A percentile compares a stretch with the other conserved stretches of the same genome.
Conservation (phyloP, 2,113 vertebrate species). For the Macrotus californicus region DNA sequence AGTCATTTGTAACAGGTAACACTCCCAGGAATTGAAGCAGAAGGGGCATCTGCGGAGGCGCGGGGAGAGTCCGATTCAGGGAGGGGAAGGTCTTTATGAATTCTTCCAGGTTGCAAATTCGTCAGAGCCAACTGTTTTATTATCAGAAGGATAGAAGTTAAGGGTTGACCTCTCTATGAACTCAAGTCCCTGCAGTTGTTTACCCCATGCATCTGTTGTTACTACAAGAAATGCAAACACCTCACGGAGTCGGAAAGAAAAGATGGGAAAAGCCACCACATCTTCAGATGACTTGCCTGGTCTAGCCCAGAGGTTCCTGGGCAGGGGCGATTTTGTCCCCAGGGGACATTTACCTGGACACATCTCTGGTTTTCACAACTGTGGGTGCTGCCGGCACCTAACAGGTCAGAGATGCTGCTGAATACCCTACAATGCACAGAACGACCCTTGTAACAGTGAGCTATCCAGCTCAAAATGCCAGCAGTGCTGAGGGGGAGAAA, state of each 20-base stretch:
- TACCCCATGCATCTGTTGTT: slow-evolving; percentile 60
- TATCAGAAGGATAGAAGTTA: slow-evolving; percentile 59
- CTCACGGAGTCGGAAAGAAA: slow-evolving; percentile 67
- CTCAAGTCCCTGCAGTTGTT: slow-evolving; percentile 61
- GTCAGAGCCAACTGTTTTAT: slow-evolving; percentile 62
- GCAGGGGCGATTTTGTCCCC: background rate
- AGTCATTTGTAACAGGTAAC: slow-evolving; percentile 77
- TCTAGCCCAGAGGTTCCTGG: background rate
- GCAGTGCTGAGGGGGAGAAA: background rate
- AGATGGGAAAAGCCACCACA: slow-evolving; percentile 60
- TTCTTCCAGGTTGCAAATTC: slow-evolving; percentile 67
- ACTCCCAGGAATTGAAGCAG: slow-evolving; percentile 61
- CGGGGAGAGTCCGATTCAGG: background rate
- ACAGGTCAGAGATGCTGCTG: background rate
- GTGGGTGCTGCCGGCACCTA: too few relatives aligned
- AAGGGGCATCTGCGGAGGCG: background rate
- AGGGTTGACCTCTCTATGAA: slow-evolving; percentile 68
- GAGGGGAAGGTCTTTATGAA: slow-evolving; percentile 60
- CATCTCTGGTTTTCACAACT: background rate
- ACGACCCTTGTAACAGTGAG: accelerated
- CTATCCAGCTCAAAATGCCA: too few relatives aligned
- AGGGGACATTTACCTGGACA: background rate
- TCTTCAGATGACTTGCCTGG: background rate
- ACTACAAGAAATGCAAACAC: slow-evolving; percentile 66
- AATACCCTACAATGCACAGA: background rate